Base-by-base conservation (phyloP, 2,888 invertebrate genomes). In the Punctoribates punctum region DNA sequence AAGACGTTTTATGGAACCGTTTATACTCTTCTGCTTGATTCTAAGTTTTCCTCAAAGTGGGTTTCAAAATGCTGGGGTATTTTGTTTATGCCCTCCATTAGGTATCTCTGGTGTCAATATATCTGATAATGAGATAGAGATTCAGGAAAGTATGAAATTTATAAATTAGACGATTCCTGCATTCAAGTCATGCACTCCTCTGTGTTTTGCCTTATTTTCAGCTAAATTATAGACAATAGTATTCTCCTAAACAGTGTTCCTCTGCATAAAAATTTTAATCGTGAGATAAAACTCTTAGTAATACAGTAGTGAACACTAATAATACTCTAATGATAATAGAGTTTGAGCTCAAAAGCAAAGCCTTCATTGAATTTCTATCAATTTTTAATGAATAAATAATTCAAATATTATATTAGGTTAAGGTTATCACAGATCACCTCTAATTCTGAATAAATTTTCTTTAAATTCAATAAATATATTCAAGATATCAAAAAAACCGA, bases 141-240 rank as follows among this genome's bases (percentile, higher is more conserved):
- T 67, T n/a, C 38, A 67, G 13, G 0, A 38, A 42, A 67, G 20
- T 38, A 67, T 67, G 67, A 67, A 67, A 67, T 67, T 67, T 67
- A 67, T 67, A 67, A 67, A 67, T 67, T 67, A 67, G 38, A 65
- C 67, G n/a, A 23, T 67, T 67, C 42, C 17, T 67, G 42, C 67
- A 67, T 67, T 67, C 67, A 42, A 67, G 67, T 67, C 67, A 65
- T 65, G 34, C 65, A 65, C 67, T 42, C 27, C 65, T 38, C 15
- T 38, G 65, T 42, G n/a, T 67, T 42, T 20, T 3, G 34, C 27
- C 60, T 60, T 60, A 27, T 60, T 27, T 60, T 60, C 8, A 29
- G 17, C 23, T 1, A 60, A 60, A 27, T 57, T 23, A 27, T 11
- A 29, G 29, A 60, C 13, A 20, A 57, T 25, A 57, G 23, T 57